Base-by-base conservation (phyloP, 1,140 invertebrate species). In the Brevipalpus yothersi region DNA sequence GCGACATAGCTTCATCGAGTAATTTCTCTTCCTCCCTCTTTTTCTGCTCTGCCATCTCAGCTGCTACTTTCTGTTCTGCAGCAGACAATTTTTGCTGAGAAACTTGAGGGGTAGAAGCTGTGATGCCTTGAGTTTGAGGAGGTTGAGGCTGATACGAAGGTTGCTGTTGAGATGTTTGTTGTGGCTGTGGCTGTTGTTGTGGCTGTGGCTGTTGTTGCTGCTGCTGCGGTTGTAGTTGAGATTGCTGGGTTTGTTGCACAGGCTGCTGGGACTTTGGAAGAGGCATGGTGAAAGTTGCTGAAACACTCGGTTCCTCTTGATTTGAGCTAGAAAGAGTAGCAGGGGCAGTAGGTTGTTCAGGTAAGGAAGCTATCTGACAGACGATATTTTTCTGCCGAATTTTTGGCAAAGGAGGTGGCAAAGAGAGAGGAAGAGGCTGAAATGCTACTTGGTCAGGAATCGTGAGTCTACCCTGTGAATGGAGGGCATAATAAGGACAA, bases 401-500 rank as follows among this genome's bases (percentile, higher is more conserved):
- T 12, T 19, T 31, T 13, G 15, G 41, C 9, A 31, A 9, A 12
- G 31, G 54, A 17, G 19, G 13, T 12, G 54, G 54, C 7, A 42
- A 11, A 56, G 19, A 31, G 3, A 56, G 5, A 17, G 41, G 41
- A 12, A 51, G 41, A 10, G 41, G 57, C 15, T 53, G 45, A 9
- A n/a, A 53, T 17, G 51, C 53, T n/a, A 39, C 1, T 8, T 8
- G 15, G 17, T 19, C 58, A n/a, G 45, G 49, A 40, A 55, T 56
- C 2, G 23, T 9, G 17, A 43, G n/a, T 49, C 40, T 58, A 40
- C 21, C 13, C 58, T 62, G 21, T 58, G 19, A 13, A 54, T 57
- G 17, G 58, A 9, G 40, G 56, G 31, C 53, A 57, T 57, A 58
- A 41, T 60, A 63, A 13, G 53, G 51, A 42, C 42, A 43, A 10